A percentile compares a stretch with the other conserved stretches of the same genome.
Conservation (phyloP, 2,888 invertebrate genomes). For the Parnassius mnemosyne region DNA sequence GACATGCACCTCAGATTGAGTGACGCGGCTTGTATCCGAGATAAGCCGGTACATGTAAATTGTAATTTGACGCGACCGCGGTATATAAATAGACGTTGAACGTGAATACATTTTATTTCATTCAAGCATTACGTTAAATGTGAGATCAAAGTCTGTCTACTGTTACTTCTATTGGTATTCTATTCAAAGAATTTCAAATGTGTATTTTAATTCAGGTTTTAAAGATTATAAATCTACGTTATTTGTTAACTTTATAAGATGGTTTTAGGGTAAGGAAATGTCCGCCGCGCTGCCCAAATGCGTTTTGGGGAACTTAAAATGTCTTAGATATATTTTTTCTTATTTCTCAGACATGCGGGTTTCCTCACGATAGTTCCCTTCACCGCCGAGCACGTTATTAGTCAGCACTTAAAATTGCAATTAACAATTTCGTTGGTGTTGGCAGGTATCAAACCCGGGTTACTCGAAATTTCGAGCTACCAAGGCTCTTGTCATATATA, state of each 20-base stretch:
- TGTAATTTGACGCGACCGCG: conserved; percentile 34
- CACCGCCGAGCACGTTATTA: too few relatives aligned
- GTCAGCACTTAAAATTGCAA: too few relatives aligned
- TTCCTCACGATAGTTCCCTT: too few relatives aligned
- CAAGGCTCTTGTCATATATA: too few relatives aligned
- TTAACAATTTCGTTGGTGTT: too few relatives aligned
- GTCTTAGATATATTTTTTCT: background rate
- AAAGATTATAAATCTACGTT: conserved; percentile 15
- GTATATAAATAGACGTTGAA: conserved; percentile 25
- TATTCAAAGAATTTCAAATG: conserved; percentile 23
- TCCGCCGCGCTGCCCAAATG: too few relatives aligned
- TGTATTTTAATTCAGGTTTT: conserved; percentile 21
- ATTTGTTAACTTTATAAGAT: background rate
- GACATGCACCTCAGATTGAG: conserved; percentile 61
- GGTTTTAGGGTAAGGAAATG: too few relatives aligned
- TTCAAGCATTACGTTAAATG: conserved; percentile 23
- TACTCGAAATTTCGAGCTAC: too few relatives aligned
- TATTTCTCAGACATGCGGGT: too few relatives aligned
- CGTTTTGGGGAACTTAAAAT: too few relatives aligned
- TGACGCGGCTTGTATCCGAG: conserved; percentile 55
- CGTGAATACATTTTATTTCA: conserved; percentile 24
- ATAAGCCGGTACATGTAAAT: conserved; percentile 49
- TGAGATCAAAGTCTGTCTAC: conserved; percentile 25
- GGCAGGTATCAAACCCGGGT: too few relatives aligned
- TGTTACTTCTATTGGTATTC: conserved; percentile 25